phyloP scores from a whole-genome alignment of 2,113 vertebrate species.

The Cheilinus undulatus region DNA sequence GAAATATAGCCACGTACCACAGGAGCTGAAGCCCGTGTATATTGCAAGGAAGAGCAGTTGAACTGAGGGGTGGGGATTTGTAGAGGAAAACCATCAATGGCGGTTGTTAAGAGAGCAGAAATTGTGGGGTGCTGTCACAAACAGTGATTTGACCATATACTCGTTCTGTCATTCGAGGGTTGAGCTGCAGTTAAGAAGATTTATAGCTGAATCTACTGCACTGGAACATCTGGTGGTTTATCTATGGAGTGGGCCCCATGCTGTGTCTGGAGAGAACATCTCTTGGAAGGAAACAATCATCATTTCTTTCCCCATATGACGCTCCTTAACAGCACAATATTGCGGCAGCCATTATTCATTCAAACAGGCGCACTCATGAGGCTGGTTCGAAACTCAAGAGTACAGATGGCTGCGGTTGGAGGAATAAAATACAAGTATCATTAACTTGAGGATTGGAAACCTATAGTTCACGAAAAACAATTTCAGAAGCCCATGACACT shows the following conservation, averaged over 20 bases:
- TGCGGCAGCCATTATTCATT: constrained; percentile 54
- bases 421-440: constrained; percentile 66
- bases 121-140: constrained; percentile 62
- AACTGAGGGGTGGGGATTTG: constrained; percentile 9
- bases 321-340: constrained; percentile 52
- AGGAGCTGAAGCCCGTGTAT: constrained; percentile 4
- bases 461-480: constrained; percentile 58
- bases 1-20: constrained; percentile 59
- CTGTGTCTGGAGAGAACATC: constrained; percentile 48
- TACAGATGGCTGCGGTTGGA: constrained; percentile 45
- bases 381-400: constrained; percentile 25
- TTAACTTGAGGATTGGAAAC: constrained; percentile 56
- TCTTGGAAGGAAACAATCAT: constrained; percentile 68
- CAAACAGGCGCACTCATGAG: constrained; percentile 59
- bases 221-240: constrained; percentile 65
- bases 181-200: constrained; percentile 66
- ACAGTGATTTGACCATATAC: constrained; percentile 65
- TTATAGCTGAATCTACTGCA: constrained; percentile 40
- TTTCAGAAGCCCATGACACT: constrained; percentile 52
- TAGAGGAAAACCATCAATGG: constrained; percentile 47
- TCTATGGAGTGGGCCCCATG: constrained; percentile 48
- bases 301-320: constrained; percentile 55
- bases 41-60: background rate
- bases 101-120: constrained; percentile 49
- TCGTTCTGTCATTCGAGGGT: constrained; percentile 43